Evolutionary conservation across 2,888 invertebrate species (phyloP), one percentile per base, ranked within the genome.

Genomic region (Flexamia atlantica): DNA sequence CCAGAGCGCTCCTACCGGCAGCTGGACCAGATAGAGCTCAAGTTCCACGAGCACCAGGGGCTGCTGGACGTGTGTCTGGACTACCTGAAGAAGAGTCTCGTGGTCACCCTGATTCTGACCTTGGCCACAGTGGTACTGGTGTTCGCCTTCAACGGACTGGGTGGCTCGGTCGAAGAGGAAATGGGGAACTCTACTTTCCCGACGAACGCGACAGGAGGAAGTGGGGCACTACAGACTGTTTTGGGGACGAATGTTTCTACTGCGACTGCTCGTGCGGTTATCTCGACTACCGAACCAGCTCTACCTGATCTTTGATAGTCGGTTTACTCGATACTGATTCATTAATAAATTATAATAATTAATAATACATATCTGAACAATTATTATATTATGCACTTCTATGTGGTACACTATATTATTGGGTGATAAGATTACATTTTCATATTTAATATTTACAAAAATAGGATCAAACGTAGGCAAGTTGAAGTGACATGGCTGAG

Each of bases 1-100:
- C 79, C 79, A 20, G 79, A 79, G 79, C 32, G 57, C 20, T n/a
- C 53, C 32, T 57, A 23, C 53, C 10, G n/a, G 9, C 1, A n/a
- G 14, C 20, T 79, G 79, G 79, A 79, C 12, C 28, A 50, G 17
- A 79, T 79, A 2, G 57, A 79, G n/a, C 46, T 79, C 53, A 50
- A 53, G 30, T 79, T 79, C 57, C 32, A 57, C 32, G 79, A 79
- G 17, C 53, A 32, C n/a, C 57, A 79, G 57, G 57, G 53, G n/a
- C 4, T 30, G 10, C 12, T 20, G 14, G 32, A 53, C 57, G 12
- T 79, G 23, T 1, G 32, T 0, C 10, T 79, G 79, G 36, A 10
- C 30, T 79, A 79, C 23, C 10, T 57, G 57, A 50, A 57, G 57
- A 79, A 57, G 14, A 32, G 25, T 14, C 10, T 76, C 10, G 14